Conservation (phyloP, 2,113 vertebrate species). For the Pungitius pungitius region DNA sequence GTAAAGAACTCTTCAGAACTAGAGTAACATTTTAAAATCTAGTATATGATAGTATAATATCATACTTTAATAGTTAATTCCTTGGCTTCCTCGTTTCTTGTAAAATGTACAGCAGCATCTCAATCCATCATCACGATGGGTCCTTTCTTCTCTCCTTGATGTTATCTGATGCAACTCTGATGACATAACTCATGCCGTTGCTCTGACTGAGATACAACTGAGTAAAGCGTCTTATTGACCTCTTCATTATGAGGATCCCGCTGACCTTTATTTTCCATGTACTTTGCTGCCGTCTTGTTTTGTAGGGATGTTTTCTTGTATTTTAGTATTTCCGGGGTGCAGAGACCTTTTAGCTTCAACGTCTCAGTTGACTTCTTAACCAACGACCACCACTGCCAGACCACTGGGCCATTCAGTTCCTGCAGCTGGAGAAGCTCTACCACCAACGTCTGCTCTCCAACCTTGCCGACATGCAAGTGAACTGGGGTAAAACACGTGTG, state of each 20-base stretch:
- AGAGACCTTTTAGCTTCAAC: not conserved
- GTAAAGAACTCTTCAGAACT: not conserved
- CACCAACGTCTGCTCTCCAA: slow-evolving; percentile 93
- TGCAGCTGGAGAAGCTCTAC: slow-evolving; percentile 92
- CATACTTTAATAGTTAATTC: not conserved
- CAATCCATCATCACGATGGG: not conserved
- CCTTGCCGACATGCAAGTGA: slow-evolving; percentile 88
- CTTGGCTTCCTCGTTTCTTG: not conserved
- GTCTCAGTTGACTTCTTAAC: slow-evolving; percentile 76
- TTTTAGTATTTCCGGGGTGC: not conserved
- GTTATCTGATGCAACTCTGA: not conserved
- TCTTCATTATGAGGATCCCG: slow-evolving; percentile 12
- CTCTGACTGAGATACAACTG: not conserved
- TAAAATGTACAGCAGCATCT: not conserved
- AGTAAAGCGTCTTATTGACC: not conserved
- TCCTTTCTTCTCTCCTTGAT: not conserved
- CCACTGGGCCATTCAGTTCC: slow-evolving; percentile 92
- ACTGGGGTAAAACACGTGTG: slow-evolving; percentile 87
- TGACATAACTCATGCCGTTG: not conserved
- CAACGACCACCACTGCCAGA: slow-evolving; percentile 78
- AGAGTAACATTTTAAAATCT: not conserved
- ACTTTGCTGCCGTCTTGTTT: not conserved
- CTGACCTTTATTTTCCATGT: not conserved
- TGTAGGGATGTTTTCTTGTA: not conserved
- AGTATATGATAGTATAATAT: no score